Conservation (phyloP, 2,888 invertebrate species). For the Chymomyza procnemis region DNA sequence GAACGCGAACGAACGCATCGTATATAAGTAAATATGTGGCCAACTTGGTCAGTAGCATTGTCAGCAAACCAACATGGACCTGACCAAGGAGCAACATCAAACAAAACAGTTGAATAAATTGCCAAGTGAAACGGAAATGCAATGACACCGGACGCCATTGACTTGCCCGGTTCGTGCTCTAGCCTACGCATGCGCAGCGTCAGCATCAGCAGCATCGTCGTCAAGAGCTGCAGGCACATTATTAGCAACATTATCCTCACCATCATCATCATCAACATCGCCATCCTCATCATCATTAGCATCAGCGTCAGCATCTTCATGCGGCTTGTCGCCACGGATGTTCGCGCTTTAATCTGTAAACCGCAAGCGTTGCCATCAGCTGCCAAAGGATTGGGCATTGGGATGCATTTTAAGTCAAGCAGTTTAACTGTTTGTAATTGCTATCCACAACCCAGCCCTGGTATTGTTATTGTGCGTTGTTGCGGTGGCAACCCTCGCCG, state of each 20-base stretch:
- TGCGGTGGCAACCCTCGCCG: constrained; percentile 25
- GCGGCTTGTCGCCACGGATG: constrained; percentile 62
- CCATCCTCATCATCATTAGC: constrained; percentile 2
- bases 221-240: no score
- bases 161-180: constrained; percentile 27
- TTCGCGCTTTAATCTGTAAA: constrained; percentile 65
- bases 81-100: constrained; percentile 9
- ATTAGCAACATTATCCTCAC: constrained; percentile 9
- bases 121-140: constrained; percentile 69
- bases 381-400: constrained; percentile 9
- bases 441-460: constrained; percentile 34
- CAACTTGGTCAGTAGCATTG: constrained; percentile 30
- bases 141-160: constrained; percentile 72
- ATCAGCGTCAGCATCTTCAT: constrained; percentile 43
- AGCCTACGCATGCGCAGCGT: constrained; percentile 57
- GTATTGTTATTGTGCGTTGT: constrained; percentile 43
- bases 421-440: constrained; percentile 70
- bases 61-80: constrained; percentile 33
- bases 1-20: constrained; percentile 9
- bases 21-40: constrained; percentile 64
- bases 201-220: not conserved
- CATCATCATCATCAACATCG: no score
- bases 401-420: constrained; percentile 64
- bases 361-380: constrained; percentile 56
- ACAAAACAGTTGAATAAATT: constrained; percentile 62